A percentile compares a stretch with the other conserved stretches of the same genome.
These are phyloP conservation scores for Pseudachorutes palmiensis DNA, from an alignment of 1,140 invertebrate species.

Conservation along the genomic window DNA sequence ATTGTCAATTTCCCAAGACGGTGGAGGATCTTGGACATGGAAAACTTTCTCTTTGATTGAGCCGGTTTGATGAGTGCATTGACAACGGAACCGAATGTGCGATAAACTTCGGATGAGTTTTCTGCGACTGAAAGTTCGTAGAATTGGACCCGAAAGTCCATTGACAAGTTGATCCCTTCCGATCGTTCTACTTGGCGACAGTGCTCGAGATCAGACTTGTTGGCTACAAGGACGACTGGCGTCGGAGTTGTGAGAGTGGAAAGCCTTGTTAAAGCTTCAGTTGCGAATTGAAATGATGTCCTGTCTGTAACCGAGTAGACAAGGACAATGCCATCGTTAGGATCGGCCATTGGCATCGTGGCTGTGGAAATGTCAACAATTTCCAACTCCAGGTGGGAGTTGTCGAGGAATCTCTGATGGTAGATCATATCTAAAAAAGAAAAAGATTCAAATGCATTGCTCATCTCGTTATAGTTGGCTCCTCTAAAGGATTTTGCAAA, in stretches of 20 bases:
- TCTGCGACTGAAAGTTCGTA: conserved; percentile 68
- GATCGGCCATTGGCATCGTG: neutral
- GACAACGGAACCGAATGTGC: conserved; percentile 58
- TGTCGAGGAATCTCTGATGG: conserved; percentile 54
- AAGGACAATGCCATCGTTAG: conserved; percentile 59
- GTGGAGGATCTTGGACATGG: conserved; percentile 63
- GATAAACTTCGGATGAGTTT: conserved; percentile 59
- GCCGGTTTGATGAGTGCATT: conserved; percentile 46
- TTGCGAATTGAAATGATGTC: conserved; percentile 58
- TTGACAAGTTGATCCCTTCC: conserved; percentile 57
- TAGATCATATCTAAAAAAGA: conserved; percentile 60
- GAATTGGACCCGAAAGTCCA: conserved; percentile 59
- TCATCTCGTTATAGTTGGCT: too few species aligned
- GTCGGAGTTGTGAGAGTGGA: conserved; percentile 16
- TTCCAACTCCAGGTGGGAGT: conserved; percentile 64
- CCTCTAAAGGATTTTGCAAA: too few species aligned
- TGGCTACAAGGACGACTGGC: conserved; percentile 58
- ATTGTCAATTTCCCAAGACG: neutral
- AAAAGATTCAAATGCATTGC: conserved; percentile 21
- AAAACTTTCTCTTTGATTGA: conserved; percentile 60
- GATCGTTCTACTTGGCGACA: conserved; percentile 60
- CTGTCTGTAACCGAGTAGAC: conserved; percentile 69
- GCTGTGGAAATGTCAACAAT: conserved; percentile 63
- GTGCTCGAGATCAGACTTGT: conserved; percentile 69
- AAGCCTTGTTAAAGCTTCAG: conserved; percentile 53